Percentiles rank a stretch among this genome's conserved stretches.
These are phyloP conservation scores for Hirtodrosophila alboralis DNA, from an alignment of 2,888 invertebrate species.

Conservation along the genomic window DNA sequence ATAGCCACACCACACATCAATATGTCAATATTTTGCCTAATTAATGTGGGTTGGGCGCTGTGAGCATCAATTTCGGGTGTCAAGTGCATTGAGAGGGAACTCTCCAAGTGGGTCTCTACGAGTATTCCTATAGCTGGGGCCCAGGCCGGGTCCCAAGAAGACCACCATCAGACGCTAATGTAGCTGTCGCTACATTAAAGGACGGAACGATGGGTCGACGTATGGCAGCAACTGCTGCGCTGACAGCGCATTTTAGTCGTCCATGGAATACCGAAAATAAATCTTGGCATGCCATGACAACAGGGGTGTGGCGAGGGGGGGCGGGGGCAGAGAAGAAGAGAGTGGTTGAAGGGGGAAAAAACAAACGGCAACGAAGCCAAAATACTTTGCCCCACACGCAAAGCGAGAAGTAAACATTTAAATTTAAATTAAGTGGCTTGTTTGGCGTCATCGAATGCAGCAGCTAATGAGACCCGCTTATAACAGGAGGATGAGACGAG, in stretches of 20 bases:
- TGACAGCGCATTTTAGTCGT: conserved; percentile 73
- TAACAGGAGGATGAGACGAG: conserved; percentile 5
- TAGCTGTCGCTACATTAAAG: conserved; percentile 47
- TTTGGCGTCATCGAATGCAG: conserved; percentile 74
- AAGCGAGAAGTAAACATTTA: conserved; percentile 78
- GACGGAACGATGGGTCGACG: conserved; percentile 41
- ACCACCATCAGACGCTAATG: conserved; percentile 72
- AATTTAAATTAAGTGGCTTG: conserved; percentile 80
- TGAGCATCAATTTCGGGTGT: conserved; percentile 74
- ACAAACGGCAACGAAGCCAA: conserved; percentile 47
- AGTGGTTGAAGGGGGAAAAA: neutral
- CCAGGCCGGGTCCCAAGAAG: conserved; percentile 2
- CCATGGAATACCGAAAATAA: conserved; percentile 76
- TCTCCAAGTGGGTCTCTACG: conserved; percentile 53
- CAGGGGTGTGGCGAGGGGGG: conserved; percentile 12
- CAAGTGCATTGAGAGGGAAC: conserved; percentile 62
- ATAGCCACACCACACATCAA: conserved; percentile 57
- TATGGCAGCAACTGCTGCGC: conserved; percentile 74
- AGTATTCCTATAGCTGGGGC: too few species aligned
- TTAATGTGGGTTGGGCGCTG: conserved; percentile 64
- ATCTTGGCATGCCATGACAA: conserved; percentile 69
- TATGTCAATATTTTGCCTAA: conserved; percentile 76
- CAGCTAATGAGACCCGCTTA: conserved; percentile 69
- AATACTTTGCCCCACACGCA: conserved; percentile 78
- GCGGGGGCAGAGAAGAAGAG: neutral